A percentile compares a stretch with the other conserved stretches of the same genome.
Evolutionary conservation across 2,113 vertebrate species (phyloP).

Genomic region (Aegithalos caudatus): DNA sequence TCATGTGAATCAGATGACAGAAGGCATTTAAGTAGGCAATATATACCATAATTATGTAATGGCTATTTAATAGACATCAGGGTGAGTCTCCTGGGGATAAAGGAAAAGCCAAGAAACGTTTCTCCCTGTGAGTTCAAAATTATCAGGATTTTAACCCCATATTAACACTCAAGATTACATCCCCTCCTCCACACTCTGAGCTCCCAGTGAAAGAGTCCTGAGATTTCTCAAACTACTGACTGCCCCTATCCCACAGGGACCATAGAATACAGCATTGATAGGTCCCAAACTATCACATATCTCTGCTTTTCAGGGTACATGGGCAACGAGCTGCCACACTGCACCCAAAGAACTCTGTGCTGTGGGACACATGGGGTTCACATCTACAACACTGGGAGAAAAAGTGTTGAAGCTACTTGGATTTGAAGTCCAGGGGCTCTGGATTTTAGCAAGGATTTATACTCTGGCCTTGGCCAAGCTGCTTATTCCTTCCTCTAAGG

Average conservation of each 20-base stretch:
- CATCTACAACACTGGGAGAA: background rate
- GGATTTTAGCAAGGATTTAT: background rate
- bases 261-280: rapidly evolving
- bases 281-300: background rate
- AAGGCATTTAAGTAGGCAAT: background rate
- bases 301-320: background rate
- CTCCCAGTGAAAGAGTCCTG: background rate
- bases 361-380: background rate
- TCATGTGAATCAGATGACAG: background rate
- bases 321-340: background rate
- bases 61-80: background rate
- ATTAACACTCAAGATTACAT: background rate
- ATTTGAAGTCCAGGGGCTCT: background rate
- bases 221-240: background rate
- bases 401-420: background rate
- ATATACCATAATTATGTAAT: background rate
- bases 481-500: background rate
- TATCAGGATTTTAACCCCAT: background rate
- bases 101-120: background rate
- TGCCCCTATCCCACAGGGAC: background rate
- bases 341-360: background rate
- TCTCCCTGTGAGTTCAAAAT: background rate
- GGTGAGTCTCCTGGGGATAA: background rate
- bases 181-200: background rate
- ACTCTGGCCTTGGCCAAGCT: background rate